Percentiles rank a stretch among this genome's conserved stretches.
phyloP scores from a whole-genome alignment of 2,888 invertebrate species.

The Lingula anatina region DNA sequence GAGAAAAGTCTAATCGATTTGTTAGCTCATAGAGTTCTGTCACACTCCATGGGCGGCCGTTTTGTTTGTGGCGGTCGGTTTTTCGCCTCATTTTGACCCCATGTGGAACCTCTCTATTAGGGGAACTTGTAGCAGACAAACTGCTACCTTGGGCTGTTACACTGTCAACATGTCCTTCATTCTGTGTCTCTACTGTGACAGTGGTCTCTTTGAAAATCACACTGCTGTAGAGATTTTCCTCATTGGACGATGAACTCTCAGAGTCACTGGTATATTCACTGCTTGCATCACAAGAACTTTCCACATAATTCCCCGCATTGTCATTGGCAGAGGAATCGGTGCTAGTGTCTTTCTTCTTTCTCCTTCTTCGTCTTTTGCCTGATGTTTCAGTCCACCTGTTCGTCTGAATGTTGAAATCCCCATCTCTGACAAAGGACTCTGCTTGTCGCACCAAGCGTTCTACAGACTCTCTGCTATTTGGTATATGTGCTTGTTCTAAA shows the following conservation, averaged over 20 bases:
- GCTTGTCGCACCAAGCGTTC: neutral
- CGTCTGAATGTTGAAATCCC: neutral
- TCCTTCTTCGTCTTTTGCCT: neutral
- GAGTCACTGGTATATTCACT: slow-evolving; percentile 22
- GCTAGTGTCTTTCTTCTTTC: neutral
- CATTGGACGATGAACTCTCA: slow-evolving; percentile 19
- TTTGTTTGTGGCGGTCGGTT: slow-evolving; percentile 1
- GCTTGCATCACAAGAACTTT: slow-evolving; percentile 42
- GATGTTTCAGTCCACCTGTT: neutral
- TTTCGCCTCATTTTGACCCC: neutral
- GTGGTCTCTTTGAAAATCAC: no score
- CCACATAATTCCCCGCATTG: slow-evolving; percentile 6
- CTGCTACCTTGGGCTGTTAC: slow-evolving; percentile 21
- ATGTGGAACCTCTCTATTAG: neutral
- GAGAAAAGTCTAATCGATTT: slow-evolving; percentile 53
- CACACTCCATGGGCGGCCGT: slow-evolving; percentile 76
- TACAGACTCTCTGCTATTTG: neutral
- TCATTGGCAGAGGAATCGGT: neutral
- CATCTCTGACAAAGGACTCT: neutral
- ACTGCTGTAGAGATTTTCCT: neutral
- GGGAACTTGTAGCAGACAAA: slow-evolving; percentile 3
- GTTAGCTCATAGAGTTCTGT: slow-evolving; percentile 73
- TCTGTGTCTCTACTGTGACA: no score
- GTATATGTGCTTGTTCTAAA: no score
- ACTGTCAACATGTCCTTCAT: no score